Evolutionary conservation across 2,113 vertebrate species (phyloP).

Genomic region (Tursiops truncatus): DNA sequence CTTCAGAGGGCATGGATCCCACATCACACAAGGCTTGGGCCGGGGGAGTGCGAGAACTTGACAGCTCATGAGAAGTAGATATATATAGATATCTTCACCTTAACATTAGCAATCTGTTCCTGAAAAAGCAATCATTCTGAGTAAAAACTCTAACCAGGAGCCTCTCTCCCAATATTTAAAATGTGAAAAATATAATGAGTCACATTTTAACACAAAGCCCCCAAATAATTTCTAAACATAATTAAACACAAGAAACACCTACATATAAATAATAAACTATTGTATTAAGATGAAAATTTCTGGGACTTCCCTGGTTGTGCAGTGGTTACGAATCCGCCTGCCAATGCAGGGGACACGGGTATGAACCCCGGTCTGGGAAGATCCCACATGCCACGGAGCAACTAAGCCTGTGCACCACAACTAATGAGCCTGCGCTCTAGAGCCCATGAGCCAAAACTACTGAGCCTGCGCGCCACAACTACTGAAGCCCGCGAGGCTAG

Average conservation of each 20-base stretch:
- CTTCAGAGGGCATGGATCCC: no score
- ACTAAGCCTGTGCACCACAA: no score
- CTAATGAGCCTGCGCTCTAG: no score
- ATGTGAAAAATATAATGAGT: not conserved
- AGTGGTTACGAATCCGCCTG: no score
- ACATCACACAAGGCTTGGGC: no score
- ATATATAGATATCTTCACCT: not conserved
- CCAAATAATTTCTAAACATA: not conserved
- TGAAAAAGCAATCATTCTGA: not conserved
- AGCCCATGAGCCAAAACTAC: no score
- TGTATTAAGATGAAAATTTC: not conserved
- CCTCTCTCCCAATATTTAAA: not conserved
- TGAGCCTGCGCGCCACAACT: no score
- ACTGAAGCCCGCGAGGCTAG: no score
- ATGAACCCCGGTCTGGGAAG: no score
- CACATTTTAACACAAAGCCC: not conserved
- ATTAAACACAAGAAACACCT: not conserved
- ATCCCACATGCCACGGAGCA: no score
- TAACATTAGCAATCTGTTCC: not conserved
- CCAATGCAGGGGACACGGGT: no score
- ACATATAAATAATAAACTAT: not conserved
- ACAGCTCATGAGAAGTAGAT: not conserved
- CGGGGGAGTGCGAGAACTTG: not conserved
- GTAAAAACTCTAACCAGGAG: not conserved
- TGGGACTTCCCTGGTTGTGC: no score